phyloP scores from a whole-genome alignment of 2,797 vertebrate species.

The Hippocampus kuda region DNA sequence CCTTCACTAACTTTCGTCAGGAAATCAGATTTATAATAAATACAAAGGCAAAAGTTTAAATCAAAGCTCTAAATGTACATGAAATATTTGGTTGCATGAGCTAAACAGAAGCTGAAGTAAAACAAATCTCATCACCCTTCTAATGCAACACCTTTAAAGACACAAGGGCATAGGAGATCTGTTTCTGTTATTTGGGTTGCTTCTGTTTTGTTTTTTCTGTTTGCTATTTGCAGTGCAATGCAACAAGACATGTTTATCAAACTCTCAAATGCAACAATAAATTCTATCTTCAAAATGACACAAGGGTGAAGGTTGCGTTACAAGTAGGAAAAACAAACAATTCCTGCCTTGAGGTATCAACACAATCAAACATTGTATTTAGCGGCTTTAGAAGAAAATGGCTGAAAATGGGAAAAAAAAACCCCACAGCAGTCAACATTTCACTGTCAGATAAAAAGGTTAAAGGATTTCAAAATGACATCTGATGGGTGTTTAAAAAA shows the following conservation, averaged over 20 bases:
- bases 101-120: not conserved
- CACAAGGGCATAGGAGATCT: not conserved
- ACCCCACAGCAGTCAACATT: not conserved
- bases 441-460: not conserved
- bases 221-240: too few relatives aligned
- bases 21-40: not conserved
- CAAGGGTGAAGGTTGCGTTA: not conserved
- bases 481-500: not conserved
- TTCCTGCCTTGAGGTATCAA: not conserved
- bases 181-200: not conserved
- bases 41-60: not conserved
- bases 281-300: not conserved
- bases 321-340: not conserved
- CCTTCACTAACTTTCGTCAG: not conserved
- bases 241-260: not conserved
- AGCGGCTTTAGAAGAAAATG: not conserved
- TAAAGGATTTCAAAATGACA: not conserved
- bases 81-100: not conserved
- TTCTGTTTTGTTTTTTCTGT: not conserved
- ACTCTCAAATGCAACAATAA: not conserved
- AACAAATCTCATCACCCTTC: not conserved
- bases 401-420: not conserved
- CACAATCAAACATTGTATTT: slow-evolving; percentile 1
- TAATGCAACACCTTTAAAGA: too few relatives aligned
- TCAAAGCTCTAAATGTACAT: not conserved